Base-by-base conservation (phyloP, 92 coral and sea anemone genomes). In the Actinernus sp. region DNA sequence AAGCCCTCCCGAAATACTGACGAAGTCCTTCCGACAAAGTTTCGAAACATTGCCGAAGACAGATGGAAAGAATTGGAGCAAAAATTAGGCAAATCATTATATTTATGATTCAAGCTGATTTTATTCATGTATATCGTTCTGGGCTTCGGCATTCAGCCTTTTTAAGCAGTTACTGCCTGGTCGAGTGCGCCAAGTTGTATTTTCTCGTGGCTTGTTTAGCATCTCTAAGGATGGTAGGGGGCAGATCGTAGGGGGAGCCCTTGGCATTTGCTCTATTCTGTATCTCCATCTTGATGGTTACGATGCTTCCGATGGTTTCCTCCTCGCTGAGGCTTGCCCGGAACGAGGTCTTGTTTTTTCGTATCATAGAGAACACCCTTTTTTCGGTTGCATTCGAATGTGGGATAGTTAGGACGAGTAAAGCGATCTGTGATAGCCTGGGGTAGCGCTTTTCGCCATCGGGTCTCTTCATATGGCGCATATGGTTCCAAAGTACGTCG, bases 341-440 rank as follows among this genome's bases (percentile, higher is more conserved):
- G 56, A 84, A 84, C 1, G 75, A 50, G 26, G 83, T 82, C 53
- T 82, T 65, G 78, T 74, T 82, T 41, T 82, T 49, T 32, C n/a
- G n/a, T n/a, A n/a, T n/a, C 71, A 73, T 58, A 9, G 77, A 64
- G 47, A 82, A 74, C 26, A 65, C 83, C 60, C 82, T 64, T 53
- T 81, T 68, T 65, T 73, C 65, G 10, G 48, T 65, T 13, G 88
- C 83, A 55, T 82, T 82, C 11, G 88, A 82, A 54, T 82, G 88
- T 2, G 88, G 88, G 22, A 82, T 74, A 4, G 73, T 74, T 4
- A 82, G 49, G 18, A 82, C 66, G 27, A 74, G 60, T 26, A 46
- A 10, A 16, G 78, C 73, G 18, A 51, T 46, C 16, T 17, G 6
- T 23, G 83, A 31, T 20, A 74, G 53, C 38, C 49, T 74, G 41